A percentile compares a stretch with the other conserved stretches of the same genome.
Conservation (phyloP, 2,113 vertebrate genomes). For the Xenopus laevis region DNA sequence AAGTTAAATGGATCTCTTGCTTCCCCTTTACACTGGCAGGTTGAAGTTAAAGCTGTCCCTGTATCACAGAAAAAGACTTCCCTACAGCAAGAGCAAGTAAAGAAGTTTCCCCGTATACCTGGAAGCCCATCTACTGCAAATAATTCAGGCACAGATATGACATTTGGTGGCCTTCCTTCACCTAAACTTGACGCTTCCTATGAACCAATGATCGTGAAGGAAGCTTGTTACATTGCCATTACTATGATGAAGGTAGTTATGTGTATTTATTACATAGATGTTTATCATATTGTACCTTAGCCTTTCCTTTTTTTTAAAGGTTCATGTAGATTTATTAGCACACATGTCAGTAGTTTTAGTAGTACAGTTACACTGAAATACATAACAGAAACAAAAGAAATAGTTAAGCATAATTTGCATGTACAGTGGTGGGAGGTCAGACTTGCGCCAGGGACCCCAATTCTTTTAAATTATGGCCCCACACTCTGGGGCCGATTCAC, state of each 20-base stretch:
- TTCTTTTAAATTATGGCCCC: too few species aligned
- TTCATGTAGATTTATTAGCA: too few species aligned
- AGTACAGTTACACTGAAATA: too few species aligned
- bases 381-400: too few species aligned
- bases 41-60: slow-evolving; percentile 97
- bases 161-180: slow-evolving; percentile 89
- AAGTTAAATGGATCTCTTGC: too few species aligned
- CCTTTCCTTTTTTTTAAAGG: too few species aligned
- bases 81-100: slow-evolving; percentile 83
- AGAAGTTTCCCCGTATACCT: slow-evolving; percentile 82
- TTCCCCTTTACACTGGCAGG: slow-evolving; percentile 59
- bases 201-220: slow-evolving; percentile 97
- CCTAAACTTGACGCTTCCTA: slow-evolving; percentile 95
- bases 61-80: slow-evolving; percentile 95
- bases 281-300: neutral
- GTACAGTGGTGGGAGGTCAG: too few species aligned
- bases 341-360: too few species aligned
- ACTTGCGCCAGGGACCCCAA: too few species aligned
- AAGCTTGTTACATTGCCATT: slow-evolving; percentile 95
- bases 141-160: slow-evolving; percentile 75
- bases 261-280: neutral
- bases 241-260: slow-evolving; percentile 98
- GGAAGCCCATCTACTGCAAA: slow-evolving; percentile 71
- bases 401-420: too few species aligned
- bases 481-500: too few species aligned